phyloP scores from a whole-genome alignment of 2,797 vertebrate species.

The Rhinatrema bivittatum region DNA sequence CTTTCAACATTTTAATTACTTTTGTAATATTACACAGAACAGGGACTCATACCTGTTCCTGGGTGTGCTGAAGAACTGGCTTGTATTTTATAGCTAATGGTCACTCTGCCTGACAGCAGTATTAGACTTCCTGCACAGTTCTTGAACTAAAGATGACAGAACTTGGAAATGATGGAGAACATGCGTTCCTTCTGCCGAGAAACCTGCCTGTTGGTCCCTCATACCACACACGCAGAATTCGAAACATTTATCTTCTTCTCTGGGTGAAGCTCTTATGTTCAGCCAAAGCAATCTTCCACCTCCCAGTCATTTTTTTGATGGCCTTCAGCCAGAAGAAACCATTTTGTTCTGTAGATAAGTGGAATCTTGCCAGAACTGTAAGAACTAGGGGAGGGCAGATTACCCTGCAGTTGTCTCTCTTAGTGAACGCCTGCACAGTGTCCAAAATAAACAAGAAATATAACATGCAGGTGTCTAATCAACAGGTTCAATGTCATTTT shows the following conservation, averaged over 20 bases:
- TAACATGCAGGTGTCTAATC: constrained; percentile 4
- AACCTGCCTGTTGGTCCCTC: too few species aligned
- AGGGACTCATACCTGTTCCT: too few species aligned
- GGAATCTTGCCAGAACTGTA: neutral
- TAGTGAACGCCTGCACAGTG: constrained; percentile 7
- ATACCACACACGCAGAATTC: too few species aligned
- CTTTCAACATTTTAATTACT: too few species aligned
- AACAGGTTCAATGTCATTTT: constrained; percentile 2
- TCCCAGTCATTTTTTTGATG: neutral
- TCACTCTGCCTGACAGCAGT: too few species aligned
- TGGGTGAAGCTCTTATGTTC: neutral
- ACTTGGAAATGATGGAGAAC: too few species aligned
- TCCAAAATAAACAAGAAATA: constrained; percentile 4
- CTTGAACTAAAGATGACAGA: too few species aligned
- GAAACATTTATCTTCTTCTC: neutral
- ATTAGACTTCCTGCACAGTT: too few species aligned
- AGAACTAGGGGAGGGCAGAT: neutral
- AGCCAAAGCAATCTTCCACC: neutral
- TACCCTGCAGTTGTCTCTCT: neutral
- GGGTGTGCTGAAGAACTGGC: too few species aligned
- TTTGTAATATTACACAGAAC: too few species aligned
- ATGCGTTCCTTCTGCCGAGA: too few species aligned
- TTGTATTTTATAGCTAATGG: too few species aligned
- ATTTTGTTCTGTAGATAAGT: neutral
- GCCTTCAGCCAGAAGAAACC: neutral